A percentile compares a stretch with the other conserved stretches of the same genome.
Evolutionary conservation across 2,888 invertebrate genomes (phyloP).

Genomic region (Parnassius glacialis): DNA sequence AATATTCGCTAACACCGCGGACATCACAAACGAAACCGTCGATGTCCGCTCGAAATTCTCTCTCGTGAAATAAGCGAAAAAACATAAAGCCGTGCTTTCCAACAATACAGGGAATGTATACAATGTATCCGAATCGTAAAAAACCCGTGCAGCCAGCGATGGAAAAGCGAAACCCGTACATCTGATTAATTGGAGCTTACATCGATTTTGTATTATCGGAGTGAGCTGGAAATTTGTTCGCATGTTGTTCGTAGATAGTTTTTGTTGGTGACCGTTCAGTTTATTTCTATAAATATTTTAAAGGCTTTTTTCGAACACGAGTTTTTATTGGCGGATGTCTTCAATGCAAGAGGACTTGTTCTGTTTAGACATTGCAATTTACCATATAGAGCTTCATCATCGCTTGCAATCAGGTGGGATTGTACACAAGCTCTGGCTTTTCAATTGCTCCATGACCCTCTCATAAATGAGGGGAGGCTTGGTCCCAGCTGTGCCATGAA

Average conservation of each 20-base stretch:
- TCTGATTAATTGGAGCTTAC: slow-evolving; percentile 55
- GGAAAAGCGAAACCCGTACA: slow-evolving; percentile 40
- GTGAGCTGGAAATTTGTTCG: slow-evolving; percentile 29
- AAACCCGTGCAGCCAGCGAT: slow-evolving; percentile 29
- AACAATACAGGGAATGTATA: slow-evolving; percentile 32
- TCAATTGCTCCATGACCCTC: no score
- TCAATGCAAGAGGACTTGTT: no score
- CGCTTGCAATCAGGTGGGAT: no score
- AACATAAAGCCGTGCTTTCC: slow-evolving; percentile 30
- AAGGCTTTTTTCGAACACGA: no score
- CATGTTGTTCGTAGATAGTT: slow-evolving; percentile 23
- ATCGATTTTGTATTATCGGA: slow-evolving; percentile 59
- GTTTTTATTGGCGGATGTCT: no score
- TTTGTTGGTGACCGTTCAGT: neutral
- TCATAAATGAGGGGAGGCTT: no score
- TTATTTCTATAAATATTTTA: neutral
- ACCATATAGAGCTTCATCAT: no score
- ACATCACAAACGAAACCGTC: slow-evolving; percentile 1
- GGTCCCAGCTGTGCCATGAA: no score
- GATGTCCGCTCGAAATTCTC: neutral
- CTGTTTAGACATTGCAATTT: no score
- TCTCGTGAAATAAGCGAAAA: slow-evolving; percentile 28
- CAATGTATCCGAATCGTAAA: slow-evolving; percentile 35
- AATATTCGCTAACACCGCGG: slow-evolving; percentile 5
- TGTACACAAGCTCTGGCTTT: no score